These are phyloP conservation scores for Prionailurus viverrinus DNA, from an alignment of 2,113 vertebrate species.

Conservation along the genomic window DNA sequence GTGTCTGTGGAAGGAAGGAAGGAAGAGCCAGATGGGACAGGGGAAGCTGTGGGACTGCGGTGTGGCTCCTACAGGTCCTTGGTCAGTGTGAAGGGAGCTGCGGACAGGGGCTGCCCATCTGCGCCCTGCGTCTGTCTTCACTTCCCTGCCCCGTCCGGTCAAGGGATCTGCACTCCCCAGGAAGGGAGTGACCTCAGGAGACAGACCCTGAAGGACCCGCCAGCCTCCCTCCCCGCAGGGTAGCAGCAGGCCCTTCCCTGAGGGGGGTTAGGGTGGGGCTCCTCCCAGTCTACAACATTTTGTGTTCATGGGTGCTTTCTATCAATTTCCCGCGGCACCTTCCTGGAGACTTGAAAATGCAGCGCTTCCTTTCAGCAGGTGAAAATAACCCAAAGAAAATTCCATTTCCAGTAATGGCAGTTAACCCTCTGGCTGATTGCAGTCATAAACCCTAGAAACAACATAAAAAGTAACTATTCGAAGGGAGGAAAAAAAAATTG, in stretches of 20 bases:
- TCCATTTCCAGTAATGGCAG: neutral
- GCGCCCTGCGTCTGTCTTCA: neutral
- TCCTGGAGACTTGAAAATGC: neutral
- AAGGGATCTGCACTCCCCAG: too few species aligned
- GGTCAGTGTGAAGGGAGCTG: neutral
- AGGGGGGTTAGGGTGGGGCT: neutral
- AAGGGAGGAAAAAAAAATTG: neutral
- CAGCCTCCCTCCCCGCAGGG: neutral
- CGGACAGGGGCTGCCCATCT: neutral
- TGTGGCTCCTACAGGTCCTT: neutral
- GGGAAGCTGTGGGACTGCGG: too few species aligned
- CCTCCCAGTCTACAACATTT: neutral
- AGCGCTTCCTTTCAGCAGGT: neutral
- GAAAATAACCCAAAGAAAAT: neutral
- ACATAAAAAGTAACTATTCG: neutral
- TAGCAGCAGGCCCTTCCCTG: neutral
- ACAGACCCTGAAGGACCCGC: neutral
- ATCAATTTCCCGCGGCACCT: neutral
- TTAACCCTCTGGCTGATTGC: neutral
- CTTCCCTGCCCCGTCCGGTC: too few species aligned
- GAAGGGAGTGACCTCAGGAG: neutral
- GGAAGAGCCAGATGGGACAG: neutral
- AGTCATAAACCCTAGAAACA: neutral
- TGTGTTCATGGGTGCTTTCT: neutral
- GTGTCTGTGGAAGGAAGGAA: neutral